phyloP scores from a whole-genome alignment of 1,140 invertebrate species.

The Temnothorax curvispinosus region DNA sequence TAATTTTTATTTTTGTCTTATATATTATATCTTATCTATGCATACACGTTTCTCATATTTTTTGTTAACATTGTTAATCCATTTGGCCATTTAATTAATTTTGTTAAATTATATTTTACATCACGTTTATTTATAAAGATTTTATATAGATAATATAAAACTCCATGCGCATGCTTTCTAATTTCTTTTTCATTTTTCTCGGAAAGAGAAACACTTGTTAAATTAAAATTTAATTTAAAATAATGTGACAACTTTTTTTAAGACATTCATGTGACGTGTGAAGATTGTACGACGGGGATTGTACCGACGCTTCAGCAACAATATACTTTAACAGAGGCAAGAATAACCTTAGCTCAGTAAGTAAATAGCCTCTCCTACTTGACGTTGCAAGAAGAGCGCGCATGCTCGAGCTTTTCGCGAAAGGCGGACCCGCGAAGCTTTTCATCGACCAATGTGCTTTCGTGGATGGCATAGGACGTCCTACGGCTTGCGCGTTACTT shows the following conservation, averaged over 20 bases:
- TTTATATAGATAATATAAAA: background rate
- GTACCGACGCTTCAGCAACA: background rate
- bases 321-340: conserved; percentile 8
- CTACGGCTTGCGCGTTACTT: conserved; percentile 66
- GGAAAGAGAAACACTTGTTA: background rate
- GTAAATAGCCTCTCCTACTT: conserved; percentile 39
- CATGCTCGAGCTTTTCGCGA: conserved; percentile 72
- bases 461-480: conserved; percentile 63
- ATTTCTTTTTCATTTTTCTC: background rate
- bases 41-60: background rate
- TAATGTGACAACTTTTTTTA: background rate
- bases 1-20: background rate
- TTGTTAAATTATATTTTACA: background rate
- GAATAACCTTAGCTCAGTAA: conserved; percentile 19
- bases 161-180: background rate
- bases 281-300: background rate
- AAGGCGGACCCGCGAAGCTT: conserved; percentile 71
- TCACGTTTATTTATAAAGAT: background rate
- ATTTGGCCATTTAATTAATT: background rate
- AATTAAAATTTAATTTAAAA: background rate
- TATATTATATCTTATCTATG: background rate
- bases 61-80: background rate
- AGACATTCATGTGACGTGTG: background rate
- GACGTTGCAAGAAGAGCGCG: conserved; percentile 36
- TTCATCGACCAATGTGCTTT: conserved; percentile 71